Evolutionary conservation across 2,113 vertebrate genomes (phyloP).

Genomic region (Notiomystis cincta): DNA sequence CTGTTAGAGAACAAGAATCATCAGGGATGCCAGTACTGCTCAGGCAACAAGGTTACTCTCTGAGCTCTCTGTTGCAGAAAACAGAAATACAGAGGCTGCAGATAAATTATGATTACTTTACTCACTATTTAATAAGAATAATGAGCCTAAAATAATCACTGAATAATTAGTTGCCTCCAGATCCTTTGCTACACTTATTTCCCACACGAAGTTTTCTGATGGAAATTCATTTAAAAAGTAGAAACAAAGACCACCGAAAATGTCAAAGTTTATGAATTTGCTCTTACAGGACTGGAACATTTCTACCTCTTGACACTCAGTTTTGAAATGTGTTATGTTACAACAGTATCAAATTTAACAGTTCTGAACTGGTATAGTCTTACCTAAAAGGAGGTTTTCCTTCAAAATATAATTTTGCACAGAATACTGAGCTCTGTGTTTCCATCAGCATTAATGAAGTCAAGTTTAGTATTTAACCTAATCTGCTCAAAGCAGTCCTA

Average conservation of each 20-base stretch:
- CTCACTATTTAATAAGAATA: not conserved
- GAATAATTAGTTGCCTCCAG: not conserved
- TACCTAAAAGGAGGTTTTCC: not conserved
- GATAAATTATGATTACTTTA: not conserved
- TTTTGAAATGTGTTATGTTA: slow-evolving; percentile 24
- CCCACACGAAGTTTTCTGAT: not conserved
- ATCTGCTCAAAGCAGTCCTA: not conserved
- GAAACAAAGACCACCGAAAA: not conserved
- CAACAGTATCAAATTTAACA: slow-evolving; percentile 9
- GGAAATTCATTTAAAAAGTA: not conserved
- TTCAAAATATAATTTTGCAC: not conserved
- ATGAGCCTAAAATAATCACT: not conserved
- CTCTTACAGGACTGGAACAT: not conserved
- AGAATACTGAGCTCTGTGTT: not conserved
- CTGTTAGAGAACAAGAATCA: not conserved
- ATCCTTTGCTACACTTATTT: not conserved
- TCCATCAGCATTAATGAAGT: not conserved
- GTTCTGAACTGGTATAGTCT: not conserved
- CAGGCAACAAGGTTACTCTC: slow-evolving; percentile 4
- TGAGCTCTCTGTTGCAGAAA: not conserved
- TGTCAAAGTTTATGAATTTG: not conserved
- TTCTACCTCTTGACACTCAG: not conserved
- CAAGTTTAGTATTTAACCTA: slow-evolving; percentile 13
- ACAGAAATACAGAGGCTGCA: not conserved
- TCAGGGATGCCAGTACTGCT: not conserved